Base-by-base conservation (phyloP, 37 sponge, comb jelly and placozoan species). In the Oopsacas minuta region DNA sequence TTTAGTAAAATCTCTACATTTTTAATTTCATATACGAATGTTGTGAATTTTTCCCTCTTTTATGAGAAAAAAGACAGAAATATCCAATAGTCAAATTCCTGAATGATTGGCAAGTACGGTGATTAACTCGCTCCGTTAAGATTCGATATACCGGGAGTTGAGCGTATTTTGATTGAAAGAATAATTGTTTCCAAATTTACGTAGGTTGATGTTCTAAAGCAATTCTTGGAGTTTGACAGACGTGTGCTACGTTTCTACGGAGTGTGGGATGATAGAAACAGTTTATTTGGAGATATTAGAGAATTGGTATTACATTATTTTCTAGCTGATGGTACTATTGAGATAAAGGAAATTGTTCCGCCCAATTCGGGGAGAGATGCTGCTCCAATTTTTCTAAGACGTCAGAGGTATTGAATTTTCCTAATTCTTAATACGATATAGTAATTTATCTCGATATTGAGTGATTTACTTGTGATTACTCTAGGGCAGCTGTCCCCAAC, bases 261-360 rank as follows among this genome's bases (percentile, higher is more conserved):
- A 82, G 37, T 88, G 52, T 97, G 99, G 99, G 95, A 97, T 83
- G 93, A 97, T 90, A 88, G 87, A 38, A 85, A 90, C 84, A 92
- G 83, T 90, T 90, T 95, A 91, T 97, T 97, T 91, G 99, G 99
- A 0, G 99, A 97, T 35, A 75, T 61, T 0, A 86, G 92, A 8
- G 93, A 93, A 84, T 39, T 97, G 87, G 91, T 87, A 23, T 90
- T 97, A 36, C 99, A 97, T 85, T 97, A 94, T 83, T 95, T 91
- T 86, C 88, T 97, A 37, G 99, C 99, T 38, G 95, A 97, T 87
- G 95, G 94, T 83, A 97, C 99, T 0, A 83, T 94, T 52, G 99
- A 97, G 84, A 81, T 97, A 0, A 42, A 90, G 75, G 99, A 97
- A 84, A 90, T 88, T 53, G 89, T 95, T 42, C 88, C 88, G 7